phyloP scores from a whole-genome alignment of 2,113 vertebrate species.

The Progne subis region DNA sequence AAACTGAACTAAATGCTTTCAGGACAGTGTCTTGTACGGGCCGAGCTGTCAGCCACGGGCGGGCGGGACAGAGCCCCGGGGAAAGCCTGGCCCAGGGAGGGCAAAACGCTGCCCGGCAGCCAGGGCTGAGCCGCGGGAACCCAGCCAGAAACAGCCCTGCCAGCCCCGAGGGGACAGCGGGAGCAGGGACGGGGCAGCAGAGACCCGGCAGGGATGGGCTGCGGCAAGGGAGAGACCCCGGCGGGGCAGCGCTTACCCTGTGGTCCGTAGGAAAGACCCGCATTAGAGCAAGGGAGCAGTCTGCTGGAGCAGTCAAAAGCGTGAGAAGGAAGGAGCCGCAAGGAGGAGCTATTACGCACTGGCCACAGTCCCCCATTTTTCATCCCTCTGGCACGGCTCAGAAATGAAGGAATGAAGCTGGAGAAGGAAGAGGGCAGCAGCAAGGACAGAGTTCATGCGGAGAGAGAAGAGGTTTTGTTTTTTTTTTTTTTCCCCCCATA shows the following conservation, averaged over 20 bases:
- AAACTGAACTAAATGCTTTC: neutral
- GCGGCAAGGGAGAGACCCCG: too few species aligned
- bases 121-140: neutral
- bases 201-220: neutral
- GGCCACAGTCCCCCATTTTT: accelerated
- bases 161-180: neutral
- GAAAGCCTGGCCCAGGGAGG: neutral
- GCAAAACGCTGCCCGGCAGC: neutral
- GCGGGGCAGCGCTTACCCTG: too few species aligned
- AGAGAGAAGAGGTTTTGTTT: neutral
- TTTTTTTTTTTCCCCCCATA: neutral
- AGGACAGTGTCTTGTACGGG: accelerated
- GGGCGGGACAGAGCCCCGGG: neutral
- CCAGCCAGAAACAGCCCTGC: neutral
- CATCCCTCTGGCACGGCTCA: accelerated
- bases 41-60: neutral
- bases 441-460: accelerated
- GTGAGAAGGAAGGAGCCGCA: neutral
- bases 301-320: accelerated
- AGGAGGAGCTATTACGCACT: neutral
- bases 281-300: too few species aligned
- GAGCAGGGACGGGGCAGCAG: neutral
- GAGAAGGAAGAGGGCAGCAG: neutral
- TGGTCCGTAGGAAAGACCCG: too few species aligned
- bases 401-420: neutral